Evolutionary conservation across 2,797 vertebrate genomes (phyloP).

Genomic region (Rhabdophis nuchalis): DNA sequence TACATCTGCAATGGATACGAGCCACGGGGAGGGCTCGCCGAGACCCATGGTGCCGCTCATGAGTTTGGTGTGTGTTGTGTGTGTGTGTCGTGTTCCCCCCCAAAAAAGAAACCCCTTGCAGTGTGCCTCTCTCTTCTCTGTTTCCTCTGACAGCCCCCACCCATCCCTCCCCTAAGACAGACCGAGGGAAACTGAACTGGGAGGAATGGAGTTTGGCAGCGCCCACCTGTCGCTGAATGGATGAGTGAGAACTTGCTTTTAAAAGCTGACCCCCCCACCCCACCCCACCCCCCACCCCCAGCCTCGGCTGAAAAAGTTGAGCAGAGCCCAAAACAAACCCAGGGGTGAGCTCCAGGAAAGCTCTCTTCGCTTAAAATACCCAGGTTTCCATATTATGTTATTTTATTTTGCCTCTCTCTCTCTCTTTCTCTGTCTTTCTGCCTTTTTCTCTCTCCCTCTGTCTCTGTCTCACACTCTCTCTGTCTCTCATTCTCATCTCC

Average conservation of each 20-base stretch:
- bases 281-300: conserved; percentile 40
- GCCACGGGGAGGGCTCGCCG: conserved; percentile 52
- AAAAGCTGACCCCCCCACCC: conserved; percentile 54
- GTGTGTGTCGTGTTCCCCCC: no score
- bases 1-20: conserved; percentile 64
- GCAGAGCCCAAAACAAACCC: conserved; percentile 60
- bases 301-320: conserved; percentile 57
- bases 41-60: conserved; percentile 58
- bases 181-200: conserved; percentile 28
- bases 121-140: conserved; percentile 50
- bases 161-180: conserved; percentile 37
- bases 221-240: conserved; percentile 51
- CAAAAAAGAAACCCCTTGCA: no score
- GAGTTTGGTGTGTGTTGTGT: no score
- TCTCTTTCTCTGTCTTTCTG: background rate
- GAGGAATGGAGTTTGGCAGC: conserved; percentile 3
- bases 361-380: conserved; percentile 60
- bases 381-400: conserved; percentile 25
- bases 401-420: background rate
- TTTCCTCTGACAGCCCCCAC: conserved; percentile 21
- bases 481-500: no score
- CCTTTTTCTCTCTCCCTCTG: conserved; percentile 7
- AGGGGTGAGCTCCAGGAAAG: conserved; percentile 49
- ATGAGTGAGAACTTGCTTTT: conserved; percentile 54
- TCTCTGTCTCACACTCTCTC: background rate